These are phyloP conservation scores for Crioceris asparagi DNA, from an alignment of 2,888 invertebrate species.

Conservation along the genomic window DNA sequence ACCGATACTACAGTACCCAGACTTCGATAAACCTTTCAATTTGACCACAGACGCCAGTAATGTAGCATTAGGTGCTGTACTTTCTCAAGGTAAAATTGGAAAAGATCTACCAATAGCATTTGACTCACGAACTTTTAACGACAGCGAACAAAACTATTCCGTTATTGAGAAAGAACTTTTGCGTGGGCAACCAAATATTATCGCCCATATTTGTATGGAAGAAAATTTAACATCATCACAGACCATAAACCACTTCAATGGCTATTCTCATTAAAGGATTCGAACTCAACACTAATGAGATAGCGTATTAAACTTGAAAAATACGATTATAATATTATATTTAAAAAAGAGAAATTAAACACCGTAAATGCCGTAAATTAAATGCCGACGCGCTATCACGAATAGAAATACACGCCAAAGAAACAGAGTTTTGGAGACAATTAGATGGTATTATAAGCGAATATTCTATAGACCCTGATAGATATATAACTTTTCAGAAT, in stretches of 20 bases:
- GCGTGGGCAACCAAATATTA: too few species aligned
- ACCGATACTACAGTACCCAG: slow-evolving; percentile 6
- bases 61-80: slow-evolving; percentile 4
- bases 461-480: too few species aligned
- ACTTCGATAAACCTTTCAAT: slow-evolving; percentile 7
- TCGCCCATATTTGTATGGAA: too few species aligned
- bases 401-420: slow-evolving; percentile 6
- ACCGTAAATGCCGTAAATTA: too few species aligned
- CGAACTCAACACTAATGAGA: slow-evolving; percentile 8
- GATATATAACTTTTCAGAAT: too few species aligned
- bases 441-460: slow-evolving; percentile 1
- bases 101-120: slow-evolving; percentile 6
- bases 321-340: slow-evolving; percentile 7
- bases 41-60: slow-evolving; percentile 9
- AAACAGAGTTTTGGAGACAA: neutral
- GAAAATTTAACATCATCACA: too few species aligned
- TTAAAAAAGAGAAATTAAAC: slow-evolving; percentile 11
- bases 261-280: too few species aligned
- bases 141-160: slow-evolving; percentile 8
- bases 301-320: slow-evolving; percentile 11
- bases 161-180: slow-evolving; percentile 9
- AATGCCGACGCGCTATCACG: slow-evolving; percentile 11
- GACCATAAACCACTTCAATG: slow-evolving; percentile 12
- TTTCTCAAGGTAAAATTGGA: too few species aligned
- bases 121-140: slow-evolving; percentile 8